Percentiles rank a stretch among this genome's conserved stretches.
Evolutionary conservation across 1,140 invertebrate species (phyloP).

Genomic region (Eumeta japonica): DNA sequence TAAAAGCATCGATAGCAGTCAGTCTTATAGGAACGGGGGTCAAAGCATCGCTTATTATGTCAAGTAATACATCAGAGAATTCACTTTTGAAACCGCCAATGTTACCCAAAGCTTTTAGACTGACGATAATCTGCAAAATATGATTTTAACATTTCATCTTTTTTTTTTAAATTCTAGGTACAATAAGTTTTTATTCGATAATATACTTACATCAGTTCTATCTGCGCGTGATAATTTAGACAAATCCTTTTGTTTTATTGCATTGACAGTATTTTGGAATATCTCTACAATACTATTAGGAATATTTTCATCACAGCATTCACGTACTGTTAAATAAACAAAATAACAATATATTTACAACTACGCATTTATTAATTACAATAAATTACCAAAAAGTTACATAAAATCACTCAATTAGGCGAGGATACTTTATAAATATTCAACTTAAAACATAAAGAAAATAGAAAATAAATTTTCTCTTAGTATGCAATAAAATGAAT

Average conservation of each 20-base stretch:
- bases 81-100: constrained; percentile 70
- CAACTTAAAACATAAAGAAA: too few species aligned
- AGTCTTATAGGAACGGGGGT: constrained; percentile 64
- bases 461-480: too few species aligned
- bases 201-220: constrained; percentile 33
- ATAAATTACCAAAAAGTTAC: too few species aligned
- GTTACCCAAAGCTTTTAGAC: constrained; percentile 86
- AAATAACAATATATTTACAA: background rate
- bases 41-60: constrained; percentile 61
- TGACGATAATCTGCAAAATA: constrained; percentile 65
- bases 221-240: constrained; percentile 23
- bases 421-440: too few species aligned
- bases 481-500: constrained; percentile 1
- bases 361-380: background rate
- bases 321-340: constrained; percentile 30
- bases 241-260: constrained; percentile 22
- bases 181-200: too few species aligned
- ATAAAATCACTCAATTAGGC: too few species aligned
- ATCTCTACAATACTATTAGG: constrained; percentile 30
- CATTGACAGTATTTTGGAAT: constrained; percentile 38
- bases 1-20: constrained; percentile 71
- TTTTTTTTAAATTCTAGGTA: background rate
- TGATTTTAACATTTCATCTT: constrained; percentile 1
- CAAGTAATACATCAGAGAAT: constrained; percentile 60
- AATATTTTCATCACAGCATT: constrained; percentile 46